Evolutionary conservation across 2,113 vertebrate genomes (phyloP), one percentile per base, ranked within the genome.

Genomic region (Hydropotes inermis): DNA sequence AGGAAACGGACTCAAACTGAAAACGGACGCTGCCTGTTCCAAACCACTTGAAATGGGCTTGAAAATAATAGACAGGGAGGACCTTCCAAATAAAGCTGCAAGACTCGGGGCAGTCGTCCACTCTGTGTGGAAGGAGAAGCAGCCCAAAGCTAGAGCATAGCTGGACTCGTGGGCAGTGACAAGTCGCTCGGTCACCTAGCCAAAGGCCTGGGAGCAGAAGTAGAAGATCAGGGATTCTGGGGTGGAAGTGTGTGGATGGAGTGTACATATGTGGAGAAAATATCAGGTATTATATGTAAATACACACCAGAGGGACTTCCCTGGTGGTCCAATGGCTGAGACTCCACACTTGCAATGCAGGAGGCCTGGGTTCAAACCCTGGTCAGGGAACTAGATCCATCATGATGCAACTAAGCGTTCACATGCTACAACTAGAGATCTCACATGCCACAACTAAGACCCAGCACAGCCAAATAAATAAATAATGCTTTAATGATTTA

Each of bases 141-240:
- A 27, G 25, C 81, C 17, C 7, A 3, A 1, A 21, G 54, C 9
- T 19, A 17, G 93, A 45, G 43, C 3, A 4, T 0, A 81, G 33
- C n/a, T 7, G 33, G 43, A 52, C 9, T 36, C 7, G 0, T 7
- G n/a, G 43, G 84, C 25, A 13, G 23, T 3, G 25, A 23, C 30
- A 1, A 11, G 1, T 1, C 19, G 1, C 25, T n/a, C 11, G 1
- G 30, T 5, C 54, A 14, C 43, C 27, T 16, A 7, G 28, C 13
- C 39, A 2, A 11, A 19, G 55, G 5, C 79, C 57, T 30, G 45
- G 23, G 28, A 5, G 28, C 4, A 30, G 58, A 54, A 70, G 17
- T 1, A 19, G 43, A 52, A 33, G 52, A 27, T 11, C 13, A 54
- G 54, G 33, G 27, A 45, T 8, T 28, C 4, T 5, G 52, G 19